A percentile compares a stretch with the other conserved stretches of the same genome.
Conservation (phyloP, 2,888 invertebrate species). For the Parochlus steinenii region DNA sequence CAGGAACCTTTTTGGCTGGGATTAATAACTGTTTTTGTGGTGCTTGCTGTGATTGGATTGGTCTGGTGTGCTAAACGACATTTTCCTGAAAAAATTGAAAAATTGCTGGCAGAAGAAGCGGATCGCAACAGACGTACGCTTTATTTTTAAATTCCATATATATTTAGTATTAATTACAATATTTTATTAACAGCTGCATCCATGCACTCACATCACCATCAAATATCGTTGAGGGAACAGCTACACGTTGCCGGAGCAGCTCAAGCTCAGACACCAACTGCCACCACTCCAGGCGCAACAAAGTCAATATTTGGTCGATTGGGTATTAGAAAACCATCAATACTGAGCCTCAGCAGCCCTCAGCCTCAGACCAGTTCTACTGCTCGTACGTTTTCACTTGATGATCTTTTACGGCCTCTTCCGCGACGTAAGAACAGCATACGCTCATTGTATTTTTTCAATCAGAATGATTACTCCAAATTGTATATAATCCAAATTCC, state of each 20-base stretch:
- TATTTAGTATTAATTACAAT: neutral
- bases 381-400: slow-evolving; percentile 72
- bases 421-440: slow-evolving; percentile 55
- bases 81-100: slow-evolving; percentile 73
- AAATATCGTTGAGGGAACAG: slow-evolving; percentile 43
- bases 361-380: slow-evolving; percentile 39
- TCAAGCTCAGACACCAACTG: slow-evolving; percentile 24
- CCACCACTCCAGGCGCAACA: slow-evolving; percentile 35
- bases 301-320: slow-evolving; percentile 65
- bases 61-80: slow-evolving; percentile 74
- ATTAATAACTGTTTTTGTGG: slow-evolving; percentile 65
- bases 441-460: slow-evolving; percentile 14
- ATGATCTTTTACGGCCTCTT: slow-evolving; percentile 73
- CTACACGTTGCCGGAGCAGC: slow-evolving; percentile 34
- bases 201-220: slow-evolving; percentile 27
- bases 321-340: slow-evolving; percentile 77
- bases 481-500: no score
- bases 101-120: slow-evolving; percentile 62
- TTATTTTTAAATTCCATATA: slow-evolving; percentile 18
- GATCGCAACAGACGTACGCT: slow-evolving; percentile 53
- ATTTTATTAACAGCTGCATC: slow-evolving; percentile 19
- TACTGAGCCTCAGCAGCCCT: slow-evolving; percentile 62
- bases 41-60: slow-evolving; percentile 59
- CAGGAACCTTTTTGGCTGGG: slow-evolving; percentile 84
- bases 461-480: no score